Conservation (phyloP, 2,113 vertebrate genomes). For the Chitala chitala region DNA sequence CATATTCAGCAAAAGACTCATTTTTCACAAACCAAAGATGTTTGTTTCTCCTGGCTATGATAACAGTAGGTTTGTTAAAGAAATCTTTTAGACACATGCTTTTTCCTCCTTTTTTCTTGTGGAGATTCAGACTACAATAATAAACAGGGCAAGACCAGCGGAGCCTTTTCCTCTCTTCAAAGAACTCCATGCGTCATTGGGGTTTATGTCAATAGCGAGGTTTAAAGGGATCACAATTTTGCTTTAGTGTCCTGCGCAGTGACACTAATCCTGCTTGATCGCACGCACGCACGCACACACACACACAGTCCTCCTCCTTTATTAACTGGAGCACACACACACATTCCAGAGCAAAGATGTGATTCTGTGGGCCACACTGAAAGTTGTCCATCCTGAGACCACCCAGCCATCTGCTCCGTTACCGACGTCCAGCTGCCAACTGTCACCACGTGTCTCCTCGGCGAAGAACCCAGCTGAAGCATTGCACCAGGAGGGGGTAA, state of each 20-base stretch:
- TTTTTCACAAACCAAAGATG: not conserved
- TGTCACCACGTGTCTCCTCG: not conserved
- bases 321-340: not conserved
- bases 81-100: conserved; percentile 2
- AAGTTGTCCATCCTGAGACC: not conserved
- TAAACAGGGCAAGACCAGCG: conserved; percentile 18
- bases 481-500: not conserved
- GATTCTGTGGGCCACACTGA: not conserved
- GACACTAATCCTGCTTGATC: conserved; percentile 32
- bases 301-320: conserved; percentile 1
- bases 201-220: conserved; percentile 24
- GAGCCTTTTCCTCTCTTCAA: conserved; percentile 24
- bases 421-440: not conserved
- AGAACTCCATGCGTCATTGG: conserved; percentile 31
- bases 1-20: too few relatives aligned
- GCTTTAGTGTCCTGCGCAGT: conserved; percentile 27
- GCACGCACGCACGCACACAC: conserved; percentile 24
- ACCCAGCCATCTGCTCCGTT: not conserved
- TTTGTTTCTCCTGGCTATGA: not conserved
- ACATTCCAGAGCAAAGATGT: not conserved
- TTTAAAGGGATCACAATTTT: conserved; percentile 39
- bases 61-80: not conserved
- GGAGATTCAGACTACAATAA: conserved; percentile 24
- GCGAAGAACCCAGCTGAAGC: not conserved
- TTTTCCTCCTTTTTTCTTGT: conserved; percentile 6